A percentile compares a stretch with the other conserved stretches of the same genome.
phyloP scores from a whole-genome alignment of 2,797 vertebrate species.

The Natrix natrix region DNA sequence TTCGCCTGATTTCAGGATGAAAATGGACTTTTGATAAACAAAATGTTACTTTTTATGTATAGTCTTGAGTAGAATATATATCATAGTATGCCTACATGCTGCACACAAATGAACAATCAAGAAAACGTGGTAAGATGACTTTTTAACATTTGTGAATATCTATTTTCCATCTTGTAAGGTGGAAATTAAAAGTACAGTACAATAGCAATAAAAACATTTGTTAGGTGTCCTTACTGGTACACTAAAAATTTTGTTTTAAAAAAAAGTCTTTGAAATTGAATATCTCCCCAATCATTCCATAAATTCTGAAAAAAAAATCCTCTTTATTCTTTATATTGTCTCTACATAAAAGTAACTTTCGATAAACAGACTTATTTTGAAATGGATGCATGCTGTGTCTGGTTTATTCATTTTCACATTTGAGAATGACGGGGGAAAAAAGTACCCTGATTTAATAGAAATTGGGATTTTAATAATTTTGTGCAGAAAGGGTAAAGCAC shows the following conservation, averaged over 20 bases:
- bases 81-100: constrained; percentile 63
- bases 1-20: constrained; percentile 70
- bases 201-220: constrained; percentile 67
- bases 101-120: constrained; percentile 67
- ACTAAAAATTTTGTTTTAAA: constrained; percentile 59
- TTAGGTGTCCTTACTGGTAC: constrained; percentile 52
- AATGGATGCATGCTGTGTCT: constrained; percentile 57
- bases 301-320: constrained; percentile 51
- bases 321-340: constrained; percentile 58
- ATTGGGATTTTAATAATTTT: not conserved
- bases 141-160: constrained; percentile 68
- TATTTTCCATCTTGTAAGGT: constrained; percentile 64
- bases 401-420: constrained; percentile 52
- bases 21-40: constrained; percentile 76
- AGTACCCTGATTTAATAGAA: not conserved
- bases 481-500: too few species aligned
- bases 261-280: constrained; percentile 57
- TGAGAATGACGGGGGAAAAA: constrained; percentile 27
- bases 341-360: constrained; percentile 60
- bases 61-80: constrained; percentile 65
- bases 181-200: constrained; percentile 62
- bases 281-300: constrained; percentile 46
- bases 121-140: constrained; percentile 63
- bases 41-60: constrained; percentile 74
- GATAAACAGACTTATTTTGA: constrained; percentile 67